phyloP scores from a whole-genome alignment of 2,797 vertebrate genomes.

The Sparus aurata region DNA sequence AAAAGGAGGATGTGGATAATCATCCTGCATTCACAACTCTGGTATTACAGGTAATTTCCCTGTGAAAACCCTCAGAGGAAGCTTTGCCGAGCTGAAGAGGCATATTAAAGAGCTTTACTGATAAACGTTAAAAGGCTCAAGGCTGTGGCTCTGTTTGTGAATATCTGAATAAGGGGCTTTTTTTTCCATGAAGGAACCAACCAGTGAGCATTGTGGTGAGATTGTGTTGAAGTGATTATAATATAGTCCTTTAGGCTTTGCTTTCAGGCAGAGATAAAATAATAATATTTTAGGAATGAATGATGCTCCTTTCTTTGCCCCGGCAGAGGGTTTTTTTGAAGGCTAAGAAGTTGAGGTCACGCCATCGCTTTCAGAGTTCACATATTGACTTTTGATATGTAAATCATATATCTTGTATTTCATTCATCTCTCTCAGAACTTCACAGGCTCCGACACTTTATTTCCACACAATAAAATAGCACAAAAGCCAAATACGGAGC shows the following conservation, averaged over 20 bases:
- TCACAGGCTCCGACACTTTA: background rate
- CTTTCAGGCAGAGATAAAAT: constrained; percentile 78
- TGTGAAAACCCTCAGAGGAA: constrained; percentile 77
- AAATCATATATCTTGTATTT: constrained; percentile 50
- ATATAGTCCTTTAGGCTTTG: constrained; percentile 66
- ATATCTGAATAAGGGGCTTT: constrained; percentile 67
- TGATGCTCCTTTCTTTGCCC: constrained; percentile 49
- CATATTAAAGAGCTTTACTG: constrained; percentile 85
- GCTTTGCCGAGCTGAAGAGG: constrained; percentile 78
- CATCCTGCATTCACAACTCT: constrained; percentile 78
- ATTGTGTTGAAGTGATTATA: constrained; percentile 82
- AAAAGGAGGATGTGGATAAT: constrained; percentile 81
- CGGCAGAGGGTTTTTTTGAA: constrained; percentile 46
- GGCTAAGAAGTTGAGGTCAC: constrained; percentile 55
- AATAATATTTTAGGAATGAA: constrained; percentile 71
- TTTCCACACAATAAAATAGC: background rate
- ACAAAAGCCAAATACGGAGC: background rate
- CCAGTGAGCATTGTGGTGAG: constrained; percentile 62
- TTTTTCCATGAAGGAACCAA: constrained; percentile 58
- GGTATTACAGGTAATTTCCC: constrained; percentile 85
- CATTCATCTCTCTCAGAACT: constrained; percentile 28
- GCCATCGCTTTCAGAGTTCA: constrained; percentile 41
- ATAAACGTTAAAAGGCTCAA: constrained; percentile 83
- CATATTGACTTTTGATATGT: constrained; percentile 54
- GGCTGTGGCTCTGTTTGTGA: constrained; percentile 73